These are phyloP conservation scores for Drosophila ironensis DNA, from an alignment of 1,140 invertebrate genomes.

Conservation along the genomic window DNA sequence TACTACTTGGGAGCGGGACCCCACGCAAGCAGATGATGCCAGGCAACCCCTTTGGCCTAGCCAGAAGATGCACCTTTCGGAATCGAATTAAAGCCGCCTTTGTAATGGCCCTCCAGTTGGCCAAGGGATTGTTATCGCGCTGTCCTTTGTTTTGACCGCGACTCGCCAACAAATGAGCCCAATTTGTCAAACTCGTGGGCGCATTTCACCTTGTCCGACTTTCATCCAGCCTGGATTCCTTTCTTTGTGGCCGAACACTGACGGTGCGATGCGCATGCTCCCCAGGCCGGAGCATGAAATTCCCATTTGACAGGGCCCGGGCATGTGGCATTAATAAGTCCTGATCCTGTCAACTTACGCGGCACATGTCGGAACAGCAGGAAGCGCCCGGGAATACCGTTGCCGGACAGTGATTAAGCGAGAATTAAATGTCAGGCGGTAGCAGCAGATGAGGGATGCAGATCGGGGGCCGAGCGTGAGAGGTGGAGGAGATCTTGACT, in stretches of 20 bases:
- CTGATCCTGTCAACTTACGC: slow-evolving; percentile 65
- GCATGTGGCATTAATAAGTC: slow-evolving; percentile 64
- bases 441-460: slow-evolving; percentile 44
- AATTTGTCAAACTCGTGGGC: slow-evolving; percentile 68
- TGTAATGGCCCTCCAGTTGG: background rate
- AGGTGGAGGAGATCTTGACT: slow-evolving; percentile 63
- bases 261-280: no score
- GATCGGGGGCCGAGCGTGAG: slow-evolving; percentile 58
- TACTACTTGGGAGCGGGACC: no score
- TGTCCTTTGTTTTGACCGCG: slow-evolving; percentile 74
- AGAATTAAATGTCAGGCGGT: slow-evolving; percentile 75
- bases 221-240: slow-evolving; percentile 38
- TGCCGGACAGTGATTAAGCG: slow-evolving; percentile 78
- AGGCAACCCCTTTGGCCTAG: background rate
- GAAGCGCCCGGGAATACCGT: slow-evolving; percentile 58
- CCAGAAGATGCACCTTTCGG: slow-evolving; percentile 30
- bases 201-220: slow-evolving; percentile 30
- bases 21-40: background rate
- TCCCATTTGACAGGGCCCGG: slow-evolving; percentile 68
- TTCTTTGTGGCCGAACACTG: slow-evolving; percentile 15
- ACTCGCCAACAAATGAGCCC: slow-evolving; percentile 68
- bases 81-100: slow-evolving; percentile 32
- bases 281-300: slow-evolving; percentile 72
- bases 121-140: slow-evolving; percentile 62
- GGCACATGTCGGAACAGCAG: slow-evolving; percentile 41